Base-by-base conservation (phyloP, 2,888 invertebrate genomes). In the Netelia inedita region DNA sequence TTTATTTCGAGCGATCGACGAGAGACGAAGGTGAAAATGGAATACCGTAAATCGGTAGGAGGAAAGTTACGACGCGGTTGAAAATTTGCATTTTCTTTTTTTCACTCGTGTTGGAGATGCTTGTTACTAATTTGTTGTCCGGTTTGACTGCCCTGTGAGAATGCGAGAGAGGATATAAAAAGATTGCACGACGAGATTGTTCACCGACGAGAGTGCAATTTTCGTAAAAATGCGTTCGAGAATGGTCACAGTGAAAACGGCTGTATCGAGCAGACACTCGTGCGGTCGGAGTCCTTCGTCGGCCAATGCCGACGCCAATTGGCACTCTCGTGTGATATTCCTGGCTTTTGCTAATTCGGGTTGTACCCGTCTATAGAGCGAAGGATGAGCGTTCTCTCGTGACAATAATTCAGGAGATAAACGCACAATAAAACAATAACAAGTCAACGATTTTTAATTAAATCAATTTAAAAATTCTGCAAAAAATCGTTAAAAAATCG, bases 241-340 rank as follows among this genome's bases (percentile, higher is more conserved):
- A 19, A 19, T 11, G 35, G 19, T 53, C 53, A 8, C 6, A 16
- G 61, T 35, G 23, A 74, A 28, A 28, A 28, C 28, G 28, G 28
- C 28, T 28, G 28, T 28, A 28, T 28, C 28, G 28, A 5, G 5
- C 28, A 5, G 28, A 28, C 28, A 28, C 28, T 28, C 28, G 5
- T 10, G 46, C 11, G 46, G 46, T 10, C 11, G 10, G 43, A 57
- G 50, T 41, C 68, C 81, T 80, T 66, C 80, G 80, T 59, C 46
- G 55, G 65, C 14, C 68, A 73, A 73, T 72, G 46, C 73, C 72
- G 57, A 55, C 46, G 66, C 63, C 74, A 81, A 74, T 81, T 81
- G 16, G 43, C 81, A 81, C 81, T 75, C 43, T 75, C 68, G 23
- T 81, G 81, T 55, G 74, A 81, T 68, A 63, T 81, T 75, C 69